Conservation (phyloP, 2,888 invertebrate species). For the Osedax frankpressi region DNA sequence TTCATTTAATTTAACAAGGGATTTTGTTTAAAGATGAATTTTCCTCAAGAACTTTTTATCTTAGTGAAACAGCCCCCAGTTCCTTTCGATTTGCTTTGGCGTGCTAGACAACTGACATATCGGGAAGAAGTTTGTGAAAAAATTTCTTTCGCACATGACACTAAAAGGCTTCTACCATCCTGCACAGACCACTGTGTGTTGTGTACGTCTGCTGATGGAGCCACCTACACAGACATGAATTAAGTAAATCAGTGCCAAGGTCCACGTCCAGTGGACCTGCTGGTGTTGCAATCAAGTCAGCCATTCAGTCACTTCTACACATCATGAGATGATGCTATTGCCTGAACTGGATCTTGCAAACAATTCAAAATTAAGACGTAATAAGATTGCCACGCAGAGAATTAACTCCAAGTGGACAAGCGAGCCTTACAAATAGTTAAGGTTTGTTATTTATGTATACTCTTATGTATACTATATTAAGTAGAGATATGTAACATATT, state of each 20-base stretch:
- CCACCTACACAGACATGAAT: not conserved
- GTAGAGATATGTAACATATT: not conserved
- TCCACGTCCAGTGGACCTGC: not conserved
- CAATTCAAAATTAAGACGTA: not conserved
- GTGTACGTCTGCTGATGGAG: not conserved
- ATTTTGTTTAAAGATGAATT: no score
- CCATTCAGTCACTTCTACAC: not conserved
- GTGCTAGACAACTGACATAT: constrained; percentile 5
- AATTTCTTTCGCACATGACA: not conserved
- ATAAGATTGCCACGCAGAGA: not conserved
- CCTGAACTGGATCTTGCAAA: not conserved
- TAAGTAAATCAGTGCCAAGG: not conserved
- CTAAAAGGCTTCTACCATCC: constrained; percentile 2
- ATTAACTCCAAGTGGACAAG: not conserved
- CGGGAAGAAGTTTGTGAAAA: not conserved
- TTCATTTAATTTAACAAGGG: no score
- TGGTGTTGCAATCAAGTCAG: not conserved
- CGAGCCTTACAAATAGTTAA: not conserved
- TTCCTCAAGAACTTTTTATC: no score
- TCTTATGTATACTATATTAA: no score
- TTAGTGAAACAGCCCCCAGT: no score
- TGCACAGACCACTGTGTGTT: not conserved
- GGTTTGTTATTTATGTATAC: not conserved
- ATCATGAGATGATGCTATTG: not conserved
- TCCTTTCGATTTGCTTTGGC: constrained; percentile 5